Evolutionary conservation across 2,797 vertebrate genomes (phyloP).

Genomic region (Platalea minor): DNA sequence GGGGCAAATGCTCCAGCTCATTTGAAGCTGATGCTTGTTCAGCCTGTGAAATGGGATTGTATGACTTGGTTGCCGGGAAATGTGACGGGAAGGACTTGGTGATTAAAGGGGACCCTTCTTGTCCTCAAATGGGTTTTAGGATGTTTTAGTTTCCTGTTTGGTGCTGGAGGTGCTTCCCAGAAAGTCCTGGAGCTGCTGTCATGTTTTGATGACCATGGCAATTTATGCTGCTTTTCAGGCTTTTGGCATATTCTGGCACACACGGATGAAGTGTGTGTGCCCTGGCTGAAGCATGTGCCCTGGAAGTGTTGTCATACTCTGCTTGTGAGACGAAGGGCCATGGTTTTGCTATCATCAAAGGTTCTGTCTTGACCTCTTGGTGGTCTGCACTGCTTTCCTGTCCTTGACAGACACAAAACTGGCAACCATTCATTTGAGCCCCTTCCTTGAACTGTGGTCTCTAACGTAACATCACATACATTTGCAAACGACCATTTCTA

Average conservation of each 20-base stretch:
- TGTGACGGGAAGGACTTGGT: constrained; percentile 47
- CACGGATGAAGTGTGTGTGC: fast-evolving
- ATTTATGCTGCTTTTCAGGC: neutral
- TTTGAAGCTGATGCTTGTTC: constrained; percentile 60
- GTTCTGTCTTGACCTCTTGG: neutral
- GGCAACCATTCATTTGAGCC: neutral
- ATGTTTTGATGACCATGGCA: constrained; percentile 26
- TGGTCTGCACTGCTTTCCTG: neutral
- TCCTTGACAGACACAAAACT: neutral
- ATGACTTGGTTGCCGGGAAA: constrained; percentile 50
- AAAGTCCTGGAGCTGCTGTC: constrained; percentile 51
- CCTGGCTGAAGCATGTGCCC: neutral
- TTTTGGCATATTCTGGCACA: neutral
- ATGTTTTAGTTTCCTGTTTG: constrained; percentile 29
- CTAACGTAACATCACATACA: too few species aligned
- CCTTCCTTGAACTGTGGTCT: neutral
- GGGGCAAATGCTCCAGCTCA: constrained; percentile 56
- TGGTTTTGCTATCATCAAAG: neutral
- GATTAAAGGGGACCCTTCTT: constrained; percentile 56
- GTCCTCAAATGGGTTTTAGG: constrained; percentile 49
- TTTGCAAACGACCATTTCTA: neutral
- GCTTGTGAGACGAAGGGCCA: neutral
- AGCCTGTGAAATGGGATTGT: constrained; percentile 67
- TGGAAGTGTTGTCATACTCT: neutral
- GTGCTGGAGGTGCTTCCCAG: constrained; percentile 33